phyloP scores from a whole-genome alignment of 2,113 vertebrate species.

The Pycnonotus jocosus region DNA sequence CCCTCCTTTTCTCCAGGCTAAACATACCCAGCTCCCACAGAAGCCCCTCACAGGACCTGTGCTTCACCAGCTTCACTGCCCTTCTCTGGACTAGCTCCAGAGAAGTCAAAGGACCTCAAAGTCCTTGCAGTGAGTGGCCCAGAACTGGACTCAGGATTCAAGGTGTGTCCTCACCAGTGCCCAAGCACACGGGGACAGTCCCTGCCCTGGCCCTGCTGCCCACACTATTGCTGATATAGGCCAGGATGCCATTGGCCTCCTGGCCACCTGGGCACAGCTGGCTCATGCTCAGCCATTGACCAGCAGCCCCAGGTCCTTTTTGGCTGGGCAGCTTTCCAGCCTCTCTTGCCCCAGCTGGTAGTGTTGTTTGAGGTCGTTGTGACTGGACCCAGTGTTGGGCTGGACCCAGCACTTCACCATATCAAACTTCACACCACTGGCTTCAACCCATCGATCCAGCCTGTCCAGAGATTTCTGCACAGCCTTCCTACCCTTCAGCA shows the following conservation, averaged over 20 bases:
- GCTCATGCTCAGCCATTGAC: not conserved
- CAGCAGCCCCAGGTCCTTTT: not conserved
- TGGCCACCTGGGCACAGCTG: not conserved
- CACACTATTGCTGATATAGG: too few relatives aligned
- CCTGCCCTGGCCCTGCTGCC: not conserved
- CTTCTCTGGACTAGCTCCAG: not conserved
- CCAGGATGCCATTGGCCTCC: not conserved
- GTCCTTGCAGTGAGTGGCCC: too few relatives aligned
- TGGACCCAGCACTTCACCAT: not conserved
- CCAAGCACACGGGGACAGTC: fast-evolving
- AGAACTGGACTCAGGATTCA: not conserved
- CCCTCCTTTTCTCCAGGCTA: not conserved
- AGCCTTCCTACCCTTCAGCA: not conserved
- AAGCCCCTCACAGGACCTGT: fast-evolving
- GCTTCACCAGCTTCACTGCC: not conserved
- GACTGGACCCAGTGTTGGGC: too few relatives aligned
- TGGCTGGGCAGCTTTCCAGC: not conserved
- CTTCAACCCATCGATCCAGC: not conserved
- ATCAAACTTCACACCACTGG: not conserved
- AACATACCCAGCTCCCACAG: not conserved
- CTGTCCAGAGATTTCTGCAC: not conserved
- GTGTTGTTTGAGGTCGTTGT: not conserved
- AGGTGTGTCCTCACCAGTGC: not conserved
- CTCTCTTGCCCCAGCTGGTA: not conserved
- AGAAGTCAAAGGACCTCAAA: not conserved